Percentiles rank a stretch among this genome's conserved stretches.
These are phyloP conservation scores for Drosophila aldrichi DNA, from an alignment of 2,888 invertebrate genomes.

Conservation along the genomic window DNA sequence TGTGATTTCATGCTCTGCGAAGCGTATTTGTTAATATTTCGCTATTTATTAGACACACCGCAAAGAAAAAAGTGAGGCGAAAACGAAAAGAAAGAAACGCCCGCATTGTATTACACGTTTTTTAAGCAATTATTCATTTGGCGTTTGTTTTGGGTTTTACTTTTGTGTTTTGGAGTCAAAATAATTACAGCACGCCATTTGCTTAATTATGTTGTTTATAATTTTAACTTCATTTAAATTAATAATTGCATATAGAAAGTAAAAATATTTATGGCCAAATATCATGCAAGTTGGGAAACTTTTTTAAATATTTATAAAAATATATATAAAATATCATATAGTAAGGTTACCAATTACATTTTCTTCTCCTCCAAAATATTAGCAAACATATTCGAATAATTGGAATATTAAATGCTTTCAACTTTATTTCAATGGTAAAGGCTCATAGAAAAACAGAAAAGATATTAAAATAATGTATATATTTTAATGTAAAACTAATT, in stretches of 20 bases:
- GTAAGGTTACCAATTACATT: no score
- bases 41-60: conserved; percentile 70
- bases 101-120: conserved; percentile 50
- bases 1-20: conserved; percentile 79
- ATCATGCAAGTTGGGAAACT: no score
- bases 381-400: no score
- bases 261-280: conserved; percentile 5
- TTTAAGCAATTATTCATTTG: conserved; percentile 51
- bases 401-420: no score
- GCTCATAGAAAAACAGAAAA: no score
- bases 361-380: no score
- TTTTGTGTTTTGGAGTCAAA: conserved; percentile 28
- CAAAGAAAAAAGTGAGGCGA: conserved; percentile 9
- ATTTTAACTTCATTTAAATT: conserved; percentile 18
- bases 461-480: no score
- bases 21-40: conserved; percentile 80
- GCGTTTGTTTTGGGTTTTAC: conserved; percentile 25
- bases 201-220: conserved; percentile 36
- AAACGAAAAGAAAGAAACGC: conserved; percentile 33
- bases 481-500: no score
- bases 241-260: conserved; percentile 40
- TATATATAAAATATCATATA: no score
- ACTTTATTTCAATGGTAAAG: no score
- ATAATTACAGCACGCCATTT: conserved; percentile 42
- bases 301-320: no score